Percentiles rank a stretch among this genome's conserved stretches.
Conservation (phyloP, 2,113 vertebrate species). For the Indicator indicator region DNA sequence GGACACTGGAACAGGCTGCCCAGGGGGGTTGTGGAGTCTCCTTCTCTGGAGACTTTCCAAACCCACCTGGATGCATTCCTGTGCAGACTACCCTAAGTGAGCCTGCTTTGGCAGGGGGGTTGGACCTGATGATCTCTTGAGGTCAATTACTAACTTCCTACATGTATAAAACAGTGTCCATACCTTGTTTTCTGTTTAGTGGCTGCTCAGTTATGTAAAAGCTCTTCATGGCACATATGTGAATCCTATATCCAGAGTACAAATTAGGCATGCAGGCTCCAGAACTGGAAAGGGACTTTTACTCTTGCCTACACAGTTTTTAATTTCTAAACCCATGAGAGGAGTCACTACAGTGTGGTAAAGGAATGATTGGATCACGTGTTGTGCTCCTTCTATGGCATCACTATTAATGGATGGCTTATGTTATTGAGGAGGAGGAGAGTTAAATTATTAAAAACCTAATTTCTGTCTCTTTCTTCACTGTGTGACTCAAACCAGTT, state of each 20-base stretch:
- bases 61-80: too few relatives aligned
- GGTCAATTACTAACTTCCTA: not conserved
- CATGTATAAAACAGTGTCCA: not conserved
- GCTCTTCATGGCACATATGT: not conserved
- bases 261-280: not conserved
- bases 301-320: not conserved
- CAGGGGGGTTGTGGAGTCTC: too few relatives aligned
- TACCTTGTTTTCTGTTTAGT: not conserved
- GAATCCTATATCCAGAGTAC: not conserved
- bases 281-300: not conserved
- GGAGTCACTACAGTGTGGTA: not conserved
- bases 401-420: not conserved
- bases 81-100: too few relatives aligned
- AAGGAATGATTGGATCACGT: not conserved
- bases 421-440: not conserved
- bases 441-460: not conserved
- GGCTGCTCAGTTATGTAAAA: not conserved
- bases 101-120: too few relatives aligned
- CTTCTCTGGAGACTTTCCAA: too few relatives aligned
- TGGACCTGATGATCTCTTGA: too few relatives aligned
- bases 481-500: conserved; percentile 58
- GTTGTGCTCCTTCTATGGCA: not conserved
- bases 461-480: not conserved
- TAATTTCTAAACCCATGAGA: not conserved
- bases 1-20: too few relatives aligned